phyloP scores from a whole-genome alignment of 2,113 vertebrate species.

The Megaptera novaeangliae region DNA sequence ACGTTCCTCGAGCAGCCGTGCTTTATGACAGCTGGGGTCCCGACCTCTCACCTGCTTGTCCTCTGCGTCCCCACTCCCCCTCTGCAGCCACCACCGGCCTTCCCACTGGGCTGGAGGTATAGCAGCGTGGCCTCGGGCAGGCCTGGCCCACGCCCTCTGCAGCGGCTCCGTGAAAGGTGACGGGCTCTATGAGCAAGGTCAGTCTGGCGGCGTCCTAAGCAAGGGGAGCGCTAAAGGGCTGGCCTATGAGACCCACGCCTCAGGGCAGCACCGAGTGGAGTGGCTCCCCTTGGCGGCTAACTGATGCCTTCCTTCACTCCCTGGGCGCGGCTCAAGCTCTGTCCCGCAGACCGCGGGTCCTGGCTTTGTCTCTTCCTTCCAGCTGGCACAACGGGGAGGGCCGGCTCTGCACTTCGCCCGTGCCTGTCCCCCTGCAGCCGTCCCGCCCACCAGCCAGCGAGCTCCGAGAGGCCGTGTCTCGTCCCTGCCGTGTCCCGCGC shows the following conservation, averaged over 20 bases:
- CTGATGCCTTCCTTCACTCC: neutral
- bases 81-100: fast-evolving
- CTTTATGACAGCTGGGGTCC: too few species aligned
- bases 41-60: fast-evolving
- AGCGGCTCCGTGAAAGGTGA: neutral
- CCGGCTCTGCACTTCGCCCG: neutral
- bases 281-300: neutral
- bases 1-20: neutral
- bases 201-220: neutral
- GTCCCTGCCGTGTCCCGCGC: neutral
- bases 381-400: neutral
- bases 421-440: fast-evolving
- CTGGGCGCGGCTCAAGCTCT: neutral
- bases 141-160: neutral
- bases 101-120: neutral
- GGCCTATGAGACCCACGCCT: neutral
- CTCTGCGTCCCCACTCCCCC: neutral
- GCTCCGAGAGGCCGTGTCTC: neutral
- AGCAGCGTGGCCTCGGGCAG: neutral
- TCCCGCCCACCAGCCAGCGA: neutral
- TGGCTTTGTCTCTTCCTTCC: neutral
- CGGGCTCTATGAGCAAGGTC: neutral
- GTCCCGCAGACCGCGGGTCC: fast-evolving
- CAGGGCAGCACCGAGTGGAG: neutral
- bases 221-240: neutral